Evolutionary conservation across 2,797 vertebrate species (phyloP).

Genomic region (Sebastes itinus): DNA sequence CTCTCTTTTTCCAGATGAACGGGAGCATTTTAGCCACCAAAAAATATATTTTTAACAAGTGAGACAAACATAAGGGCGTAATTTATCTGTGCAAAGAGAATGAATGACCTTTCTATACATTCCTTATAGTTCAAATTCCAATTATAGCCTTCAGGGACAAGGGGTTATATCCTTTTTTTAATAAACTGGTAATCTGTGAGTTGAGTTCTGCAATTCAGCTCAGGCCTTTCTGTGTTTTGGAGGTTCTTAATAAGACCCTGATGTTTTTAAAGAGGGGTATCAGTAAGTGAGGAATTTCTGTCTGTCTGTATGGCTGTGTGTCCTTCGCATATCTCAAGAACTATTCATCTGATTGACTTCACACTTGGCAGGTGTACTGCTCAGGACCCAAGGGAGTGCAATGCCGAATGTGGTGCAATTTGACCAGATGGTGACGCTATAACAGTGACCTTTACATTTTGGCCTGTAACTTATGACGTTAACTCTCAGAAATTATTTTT

Average conservation of each 20-base stretch:
- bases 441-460: too few species aligned
- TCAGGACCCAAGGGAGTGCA: too few species aligned
- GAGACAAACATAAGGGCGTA: background rate
- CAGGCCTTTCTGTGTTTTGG: background rate
- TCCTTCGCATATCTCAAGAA: too few species aligned
- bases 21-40: conserved; percentile 16
- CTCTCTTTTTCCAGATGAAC: conserved; percentile 3
- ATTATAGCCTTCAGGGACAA: background rate
- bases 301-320: background rate
- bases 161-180: background rate
- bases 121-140: background rate
- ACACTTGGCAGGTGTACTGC: too few species aligned
- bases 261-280: background rate
- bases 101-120: background rate
- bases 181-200: background rate
- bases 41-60: background rate
- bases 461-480: too few species aligned
- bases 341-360: too few species aligned
- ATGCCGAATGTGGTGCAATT: too few species aligned
- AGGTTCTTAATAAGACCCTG: background rate
- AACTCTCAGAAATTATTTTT: too few species aligned
- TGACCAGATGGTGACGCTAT: too few species aligned
- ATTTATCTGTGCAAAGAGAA: background rate
- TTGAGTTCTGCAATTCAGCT: background rate
- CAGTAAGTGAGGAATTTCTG: background rate